phyloP scores from a whole-genome alignment of 2,113 vertebrate species.

The Semnopithecus entellus region DNA sequence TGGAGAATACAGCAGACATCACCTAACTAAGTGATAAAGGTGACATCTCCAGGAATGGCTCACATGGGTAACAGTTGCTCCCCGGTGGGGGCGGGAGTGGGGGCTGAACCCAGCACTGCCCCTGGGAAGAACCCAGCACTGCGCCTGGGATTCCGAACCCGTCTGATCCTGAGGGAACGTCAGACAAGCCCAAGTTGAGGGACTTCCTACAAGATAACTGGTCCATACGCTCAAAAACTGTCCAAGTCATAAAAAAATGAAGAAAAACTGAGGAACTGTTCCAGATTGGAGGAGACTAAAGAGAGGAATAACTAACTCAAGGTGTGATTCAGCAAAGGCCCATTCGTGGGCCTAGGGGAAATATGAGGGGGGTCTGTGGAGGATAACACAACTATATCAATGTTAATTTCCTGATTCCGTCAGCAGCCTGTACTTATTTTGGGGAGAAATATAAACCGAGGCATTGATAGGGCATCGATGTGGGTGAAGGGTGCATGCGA shows the following conservation, averaged over 20 bases:
- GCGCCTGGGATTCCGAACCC: accelerated
- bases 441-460: neutral
- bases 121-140: neutral
- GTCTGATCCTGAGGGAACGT: neutral
- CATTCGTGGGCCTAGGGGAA: neutral
- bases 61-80: neutral
- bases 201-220: neutral
- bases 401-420: neutral
- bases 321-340: neutral
- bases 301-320: neutral
- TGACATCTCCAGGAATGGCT: too few species aligned
- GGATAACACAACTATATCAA: accelerated
- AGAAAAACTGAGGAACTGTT: neutral
- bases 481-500: neutral
- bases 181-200: neutral
- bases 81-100: too few species aligned
- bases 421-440: neutral
- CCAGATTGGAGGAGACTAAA: neutral
- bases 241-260: neutral
- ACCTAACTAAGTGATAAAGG: neutral
- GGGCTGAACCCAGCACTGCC: accelerated
- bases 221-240: neutral
- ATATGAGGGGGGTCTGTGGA: accelerated
- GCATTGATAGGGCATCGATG: neutral
- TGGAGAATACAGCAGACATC: neutral